Evolutionary conservation across 1,140 invertebrate genomes (phyloP).

Genomic region (Procambarus virginalis): DNA sequence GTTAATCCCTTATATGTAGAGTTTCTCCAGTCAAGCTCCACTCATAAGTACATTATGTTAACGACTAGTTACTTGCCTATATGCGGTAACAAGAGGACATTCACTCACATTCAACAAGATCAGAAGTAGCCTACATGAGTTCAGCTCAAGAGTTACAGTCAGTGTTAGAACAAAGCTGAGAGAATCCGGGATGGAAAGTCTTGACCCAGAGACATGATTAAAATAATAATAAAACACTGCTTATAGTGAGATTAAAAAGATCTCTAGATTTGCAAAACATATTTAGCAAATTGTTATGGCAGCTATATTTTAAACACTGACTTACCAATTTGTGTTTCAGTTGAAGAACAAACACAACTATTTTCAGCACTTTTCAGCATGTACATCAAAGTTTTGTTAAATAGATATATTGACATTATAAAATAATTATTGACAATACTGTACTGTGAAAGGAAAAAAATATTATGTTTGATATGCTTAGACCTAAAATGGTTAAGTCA

Average conservation of each 20-base stretch:
- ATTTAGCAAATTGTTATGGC: slow-evolving; percentile 24
- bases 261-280: slow-evolving; percentile 19
- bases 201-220: slow-evolving; percentile 1
- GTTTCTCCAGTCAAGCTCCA: slow-evolving; percentile 49
- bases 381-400: slow-evolving; percentile 5
- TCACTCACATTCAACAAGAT: slow-evolving; percentile 52
- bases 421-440: slow-evolving; percentile 17
- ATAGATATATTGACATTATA: slow-evolving; percentile 17
- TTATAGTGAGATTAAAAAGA: slow-evolving; percentile 28
- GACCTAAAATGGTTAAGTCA: slow-evolving; percentile 27
- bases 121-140: slow-evolving; percentile 46
- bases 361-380: slow-evolving; percentile 34
- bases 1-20: slow-evolving; percentile 30
- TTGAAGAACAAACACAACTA: slow-evolving; percentile 2
- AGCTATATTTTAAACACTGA: slow-evolving; percentile 11
- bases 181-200: background rate
- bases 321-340: slow-evolving; percentile 17
- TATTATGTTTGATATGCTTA: background rate
- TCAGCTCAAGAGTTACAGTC: slow-evolving; percentile 28
- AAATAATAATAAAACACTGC: slow-evolving; percentile 26
- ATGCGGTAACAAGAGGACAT: slow-evolving; percentile 50
- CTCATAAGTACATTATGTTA: slow-evolving; percentile 52
- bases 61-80: slow-evolving; percentile 54
- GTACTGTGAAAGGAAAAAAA: slow-evolving; percentile 35
- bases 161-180: slow-evolving; percentile 34